Base-by-base conservation (phyloP, 2,113 vertebrate species). In the Aplodontia rufa region DNA sequence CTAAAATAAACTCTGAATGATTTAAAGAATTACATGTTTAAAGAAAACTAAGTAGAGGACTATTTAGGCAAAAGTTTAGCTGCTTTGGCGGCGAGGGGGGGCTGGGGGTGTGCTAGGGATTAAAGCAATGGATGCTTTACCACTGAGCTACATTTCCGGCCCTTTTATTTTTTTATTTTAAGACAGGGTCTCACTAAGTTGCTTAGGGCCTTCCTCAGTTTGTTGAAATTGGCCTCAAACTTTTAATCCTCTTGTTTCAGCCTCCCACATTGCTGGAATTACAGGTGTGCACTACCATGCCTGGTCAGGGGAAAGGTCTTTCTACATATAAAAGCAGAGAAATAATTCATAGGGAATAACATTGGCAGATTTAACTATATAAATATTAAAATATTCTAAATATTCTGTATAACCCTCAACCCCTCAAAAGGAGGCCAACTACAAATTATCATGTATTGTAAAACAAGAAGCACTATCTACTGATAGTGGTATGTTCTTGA, bases 21-120 rank as follows among this genome's bases (percentile, higher is more conserved):
- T 86, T 86, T 69, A 68, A 86, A 86, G 37, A 93, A 26, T 66
- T 64, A 69, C n/a, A 71, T 88, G 68, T 87, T 84, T 94, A 64
- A 82, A 55, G 37, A 79, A 64, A 64, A 19, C 37, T 81, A 87
- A 13, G 8, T 55, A 66, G 26, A 84, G 26, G 58, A 94, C 20
- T 53, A 49, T 49, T 6, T 83, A 87, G 80, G 16, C 42, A 91
- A 88, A 75, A 91, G n/a, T 87, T 42, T 60, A 47, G 28, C 55
- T 80, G 35, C 37, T 88, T 37, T 89, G 10, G 45, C 76, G 10
- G 75, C 45, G 14, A 32, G 64, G 35, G 86, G 89, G 88, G 35
- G 4, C 28, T 45, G 49, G 7, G 49, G 49, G 49, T 10, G 49
- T 51, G 49, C n/a, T n/a, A n/a, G 11, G 14, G 49, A 51, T 51